phyloP scores from a whole-genome alignment of 2,797 vertebrate genomes.

The Poecilia picta region DNA sequence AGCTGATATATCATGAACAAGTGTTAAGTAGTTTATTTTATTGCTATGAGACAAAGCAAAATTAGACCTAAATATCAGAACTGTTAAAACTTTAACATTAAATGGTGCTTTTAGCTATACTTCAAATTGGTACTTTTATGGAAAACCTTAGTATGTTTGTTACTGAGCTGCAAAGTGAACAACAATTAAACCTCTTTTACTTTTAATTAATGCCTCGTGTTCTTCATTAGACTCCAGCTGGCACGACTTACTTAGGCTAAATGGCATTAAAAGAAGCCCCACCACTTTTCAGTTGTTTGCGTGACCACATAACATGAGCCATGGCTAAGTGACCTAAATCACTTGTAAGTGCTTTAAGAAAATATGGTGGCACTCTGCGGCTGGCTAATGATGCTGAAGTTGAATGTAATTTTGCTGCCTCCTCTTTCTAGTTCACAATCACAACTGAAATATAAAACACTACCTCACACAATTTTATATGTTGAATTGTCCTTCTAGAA shows the following conservation, averaged over 20 bases:
- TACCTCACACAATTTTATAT: neutral
- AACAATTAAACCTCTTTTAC: neutral
- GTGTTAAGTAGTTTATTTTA: neutral
- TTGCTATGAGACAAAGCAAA: neutral
- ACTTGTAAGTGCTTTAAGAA: neutral
- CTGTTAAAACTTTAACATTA: neutral
- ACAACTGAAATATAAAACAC: neutral
- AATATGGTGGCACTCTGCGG: neutral
- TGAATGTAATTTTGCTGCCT: neutral
- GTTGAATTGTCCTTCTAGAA: neutral
- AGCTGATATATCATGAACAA: neutral
- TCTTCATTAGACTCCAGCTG: neutral
- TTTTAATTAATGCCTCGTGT: neutral
- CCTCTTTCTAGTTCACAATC: neutral
- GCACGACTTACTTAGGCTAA: neutral
- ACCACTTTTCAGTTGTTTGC: neutral
- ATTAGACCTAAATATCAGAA: neutral
- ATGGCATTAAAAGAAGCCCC: neutral
- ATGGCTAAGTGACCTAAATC: constrained; percentile 1
- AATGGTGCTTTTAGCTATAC: neutral
- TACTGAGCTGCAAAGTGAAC: neutral
- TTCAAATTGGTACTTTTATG: neutral
- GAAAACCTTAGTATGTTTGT: neutral
- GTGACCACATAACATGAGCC: neutral
- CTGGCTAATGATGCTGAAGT: neutral